Conservation (phyloP, 2,888 invertebrate genomes). For the Drosophila sordidapex region DNA sequence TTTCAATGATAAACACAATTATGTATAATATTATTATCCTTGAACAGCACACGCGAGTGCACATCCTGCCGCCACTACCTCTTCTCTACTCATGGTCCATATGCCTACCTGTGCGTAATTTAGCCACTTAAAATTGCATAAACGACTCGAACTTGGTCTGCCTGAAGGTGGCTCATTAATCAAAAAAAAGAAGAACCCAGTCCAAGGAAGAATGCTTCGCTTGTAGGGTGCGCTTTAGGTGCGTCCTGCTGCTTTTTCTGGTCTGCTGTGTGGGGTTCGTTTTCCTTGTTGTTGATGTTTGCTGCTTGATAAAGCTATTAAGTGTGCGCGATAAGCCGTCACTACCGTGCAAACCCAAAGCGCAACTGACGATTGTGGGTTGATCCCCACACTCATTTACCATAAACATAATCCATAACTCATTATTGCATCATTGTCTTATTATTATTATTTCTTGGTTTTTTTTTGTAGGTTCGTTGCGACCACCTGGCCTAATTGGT, state of each 20-base stretch:
- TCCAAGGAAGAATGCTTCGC: not conserved
- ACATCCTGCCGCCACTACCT: constrained; percentile 9
- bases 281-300: constrained; percentile 53
- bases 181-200: constrained; percentile 47
- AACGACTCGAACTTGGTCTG: constrained; percentile 49
- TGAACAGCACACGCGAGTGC: constrained; percentile 25
- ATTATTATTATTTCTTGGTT: constrained; percentile 22
- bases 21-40: constrained; percentile 75
- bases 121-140: constrained; percentile 80
- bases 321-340: constrained; percentile 56
- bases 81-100: not conserved
- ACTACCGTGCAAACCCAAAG: constrained; percentile 30
- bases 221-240: constrained; percentile 14
- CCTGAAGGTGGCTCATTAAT: constrained; percentile 77
- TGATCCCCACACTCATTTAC: constrained; percentile 22
- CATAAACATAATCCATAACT: constrained; percentile 33
- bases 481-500: constrained; percentile 96
- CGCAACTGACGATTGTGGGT: constrained; percentile 34
- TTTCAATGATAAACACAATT: constrained; percentile 75
- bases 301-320: constrained; percentile 83
- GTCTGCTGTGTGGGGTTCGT: not conserved
- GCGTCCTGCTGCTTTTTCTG: constrained; percentile 17
- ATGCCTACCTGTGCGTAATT: constrained; percentile 62
- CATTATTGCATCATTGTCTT: constrained; percentile 43
- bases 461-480: constrained; percentile 89